Base-by-base conservation (phyloP, 2,888 invertebrate species). In the Cephus runcator region DNA sequence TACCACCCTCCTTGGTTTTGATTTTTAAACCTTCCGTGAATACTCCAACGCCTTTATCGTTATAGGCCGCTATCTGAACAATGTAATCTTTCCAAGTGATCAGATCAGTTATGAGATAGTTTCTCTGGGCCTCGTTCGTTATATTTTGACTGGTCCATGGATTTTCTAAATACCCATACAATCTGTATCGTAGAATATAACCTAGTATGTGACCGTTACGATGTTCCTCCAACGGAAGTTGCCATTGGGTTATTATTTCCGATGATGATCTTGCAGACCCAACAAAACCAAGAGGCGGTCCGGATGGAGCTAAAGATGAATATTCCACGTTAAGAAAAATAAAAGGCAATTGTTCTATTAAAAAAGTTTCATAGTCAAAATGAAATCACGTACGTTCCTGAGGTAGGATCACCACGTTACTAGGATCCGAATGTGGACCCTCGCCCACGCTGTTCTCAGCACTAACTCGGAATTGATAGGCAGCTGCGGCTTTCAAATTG, bases 61-160 rank as follows among this genome's bases (percentile, higher is more conserved):
- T 99, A 90, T 96, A 99, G 0, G 99, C 98, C 0, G 99, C 98
- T 79, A 99, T 98, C 93, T 98, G 97, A 0, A 99, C 96, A 77
- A 97, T 95, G 89, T 99, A 99, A 92, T 98, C 98, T 91, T 98
- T 98, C 98, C 98, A 99, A 0, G 98, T 98, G 79, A 99, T 99
- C 81, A 99, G 93, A 87, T 98, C 98, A 85, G 96, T 95, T 77
- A 99, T 97, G 2, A 98, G 93, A 88, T 96, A 98, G 91, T 97
- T 98, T 85, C 97, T 94, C 89, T 98, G 97, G 0, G 97, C 97
- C 91, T 98, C 97, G 90, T 98, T 98, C 0, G 98, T 97, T 31
- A 98, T 97, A 90, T 98, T 98, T 88, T 97, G 95, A 87, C 94
- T 93, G 6, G 96, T 97, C 98, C 98, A 98, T 0, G 98, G 97